Conservation (phyloP, 2,888 invertebrate genomes). For the Norana najaformis region DNA sequence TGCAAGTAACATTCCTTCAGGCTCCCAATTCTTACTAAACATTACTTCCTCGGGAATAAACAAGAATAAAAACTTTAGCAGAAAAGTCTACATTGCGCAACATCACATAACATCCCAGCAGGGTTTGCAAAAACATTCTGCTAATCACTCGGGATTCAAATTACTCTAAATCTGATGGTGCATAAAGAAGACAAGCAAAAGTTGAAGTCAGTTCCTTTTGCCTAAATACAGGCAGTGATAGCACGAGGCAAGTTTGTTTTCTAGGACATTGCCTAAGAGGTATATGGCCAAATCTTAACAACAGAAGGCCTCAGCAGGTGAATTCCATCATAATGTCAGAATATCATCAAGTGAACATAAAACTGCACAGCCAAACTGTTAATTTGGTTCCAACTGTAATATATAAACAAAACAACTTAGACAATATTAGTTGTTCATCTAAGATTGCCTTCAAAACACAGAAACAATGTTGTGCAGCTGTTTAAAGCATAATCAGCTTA, state of each 20-base stretch:
- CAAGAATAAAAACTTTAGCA: background rate
- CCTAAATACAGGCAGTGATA: background rate
- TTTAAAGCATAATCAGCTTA: conserved; percentile 22
- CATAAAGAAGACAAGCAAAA: background rate
- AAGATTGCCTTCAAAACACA: conserved; percentile 15
- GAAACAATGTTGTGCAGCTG: background rate
- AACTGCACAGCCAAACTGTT: too few relatives aligned
- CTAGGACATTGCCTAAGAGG: background rate
- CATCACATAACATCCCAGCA: too few relatives aligned
- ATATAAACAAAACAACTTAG: background rate
- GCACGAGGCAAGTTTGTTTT: background rate
- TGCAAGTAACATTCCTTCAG: background rate
- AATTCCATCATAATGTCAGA: conserved; percentile 1
- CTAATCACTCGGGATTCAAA: background rate
- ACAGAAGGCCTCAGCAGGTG: conserved; percentile 9
- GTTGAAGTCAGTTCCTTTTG: background rate
- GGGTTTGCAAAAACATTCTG: background rate
- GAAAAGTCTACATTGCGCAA: background rate
- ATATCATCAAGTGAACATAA: background rate
- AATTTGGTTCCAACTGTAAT: conserved; percentile 5
- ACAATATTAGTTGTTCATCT: conserved; percentile 15
- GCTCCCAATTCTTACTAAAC: background rate
- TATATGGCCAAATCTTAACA: background rate
- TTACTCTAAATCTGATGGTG: background rate
- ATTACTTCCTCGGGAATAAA: background rate